A percentile compares a stretch with the other conserved stretches of the same genome.
Evolutionary conservation across 2,888 invertebrate genomes (phyloP).

Genomic region (Dioctria rufipes): DNA sequence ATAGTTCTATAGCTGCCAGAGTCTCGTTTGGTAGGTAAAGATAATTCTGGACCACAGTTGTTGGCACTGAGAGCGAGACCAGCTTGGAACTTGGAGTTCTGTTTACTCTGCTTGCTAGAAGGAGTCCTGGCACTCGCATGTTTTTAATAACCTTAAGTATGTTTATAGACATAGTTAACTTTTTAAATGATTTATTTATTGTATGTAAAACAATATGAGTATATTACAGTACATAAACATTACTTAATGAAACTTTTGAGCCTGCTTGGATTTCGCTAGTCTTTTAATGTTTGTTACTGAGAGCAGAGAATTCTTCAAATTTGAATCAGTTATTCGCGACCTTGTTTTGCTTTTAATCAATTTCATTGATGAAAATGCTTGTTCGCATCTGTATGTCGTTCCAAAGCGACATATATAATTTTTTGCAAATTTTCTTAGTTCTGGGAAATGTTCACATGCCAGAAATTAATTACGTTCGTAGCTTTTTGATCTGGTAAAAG

Average conservation of each 20-base stretch:
- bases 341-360: too few relatives aligned
- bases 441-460: slow-evolving; percentile 6
- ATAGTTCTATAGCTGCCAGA: not conserved
- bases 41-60: slow-evolving; percentile 8
- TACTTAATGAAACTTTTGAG: slow-evolving; percentile 2
- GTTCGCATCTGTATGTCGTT: too few relatives aligned
- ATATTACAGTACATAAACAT: slow-evolving; percentile 13
- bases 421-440: not conserved
- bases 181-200: slow-evolving; percentile 12
- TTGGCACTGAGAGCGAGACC: slow-evolving; percentile 12
- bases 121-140: not conserved
- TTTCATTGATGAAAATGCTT: too few relatives aligned
- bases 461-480: not conserved
- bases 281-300: not conserved
- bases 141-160: not conserved
- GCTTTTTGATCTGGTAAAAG: not conserved
- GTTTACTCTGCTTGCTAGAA: not conserved
- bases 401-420: not conserved
- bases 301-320: slow-evolving; percentile 13
- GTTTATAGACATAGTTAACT: slow-evolving; percentile 5
- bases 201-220: not conserved
- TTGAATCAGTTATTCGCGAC: too few relatives aligned
- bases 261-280: slow-evolving; percentile 9
- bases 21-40: slow-evolving; percentile 11
- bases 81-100: slow-evolving; percentile 8